phyloP scores from a whole-genome alignment of 2,797 vertebrate species.

The Galago senegalensis region DNA sequence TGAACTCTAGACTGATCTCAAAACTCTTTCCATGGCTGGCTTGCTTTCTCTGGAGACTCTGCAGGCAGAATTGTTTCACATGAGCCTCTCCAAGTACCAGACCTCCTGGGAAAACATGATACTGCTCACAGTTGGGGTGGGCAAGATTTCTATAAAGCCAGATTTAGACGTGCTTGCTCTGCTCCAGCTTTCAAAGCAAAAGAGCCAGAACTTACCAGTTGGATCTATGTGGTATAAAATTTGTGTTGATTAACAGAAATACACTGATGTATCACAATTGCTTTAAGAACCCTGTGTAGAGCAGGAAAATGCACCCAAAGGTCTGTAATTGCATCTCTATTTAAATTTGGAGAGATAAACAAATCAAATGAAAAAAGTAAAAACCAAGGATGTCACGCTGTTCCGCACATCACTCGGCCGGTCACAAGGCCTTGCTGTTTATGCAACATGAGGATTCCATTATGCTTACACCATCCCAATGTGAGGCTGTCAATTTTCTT shows the following conservation, averaged over 20 bases:
- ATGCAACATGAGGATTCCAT: neutral
- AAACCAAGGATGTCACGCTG: neutral
- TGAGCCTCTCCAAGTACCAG: neutral
- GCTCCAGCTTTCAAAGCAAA: slow-evolving; percentile 29
- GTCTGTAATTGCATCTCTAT: neutral
- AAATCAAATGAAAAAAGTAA: slow-evolving; percentile 17
- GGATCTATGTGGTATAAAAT: neutral
- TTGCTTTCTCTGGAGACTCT: slow-evolving; percentile 33
- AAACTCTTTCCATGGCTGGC: slow-evolving; percentile 17
- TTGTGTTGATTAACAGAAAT: neutral
- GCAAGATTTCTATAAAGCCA: neutral
- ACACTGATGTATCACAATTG: neutral
- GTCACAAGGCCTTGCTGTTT: neutral
- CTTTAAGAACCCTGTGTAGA: neutral
- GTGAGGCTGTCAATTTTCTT: neutral
- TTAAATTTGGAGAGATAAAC: slow-evolving; percentile 55
- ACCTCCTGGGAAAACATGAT: neutral
- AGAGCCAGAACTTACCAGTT: neutral
- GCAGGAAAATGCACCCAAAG: slow-evolving; percentile 8
- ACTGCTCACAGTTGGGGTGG: neutral
- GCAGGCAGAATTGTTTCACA: slow-evolving; percentile 14
- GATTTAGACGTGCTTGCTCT: neutral
- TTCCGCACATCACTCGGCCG: neutral
- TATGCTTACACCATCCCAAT: neutral
- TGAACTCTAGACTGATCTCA: slow-evolving; percentile 48